phyloP scores from a whole-genome alignment of 2,797 vertebrate species.

The Gallinago solitaria region DNA sequence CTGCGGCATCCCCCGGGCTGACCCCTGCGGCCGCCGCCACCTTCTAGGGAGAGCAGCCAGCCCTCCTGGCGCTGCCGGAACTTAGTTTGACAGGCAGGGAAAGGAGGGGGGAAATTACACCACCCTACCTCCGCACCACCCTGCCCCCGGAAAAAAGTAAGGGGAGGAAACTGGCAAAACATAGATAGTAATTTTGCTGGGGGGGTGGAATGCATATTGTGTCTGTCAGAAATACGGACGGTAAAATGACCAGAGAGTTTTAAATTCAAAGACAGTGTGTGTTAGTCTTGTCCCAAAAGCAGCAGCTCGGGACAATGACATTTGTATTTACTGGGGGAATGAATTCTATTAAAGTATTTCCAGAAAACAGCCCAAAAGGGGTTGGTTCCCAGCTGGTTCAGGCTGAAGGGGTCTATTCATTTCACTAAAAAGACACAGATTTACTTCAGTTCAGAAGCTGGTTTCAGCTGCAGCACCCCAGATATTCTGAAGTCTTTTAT shows the following conservation, averaged over 20 bases:
- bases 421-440: not conserved
- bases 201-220: not conserved
- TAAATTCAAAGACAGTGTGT: not conserved
- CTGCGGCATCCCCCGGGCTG: not conserved
- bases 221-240: not conserved
- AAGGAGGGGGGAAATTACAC: not conserved
- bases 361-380: not conserved
- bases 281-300: not conserved
- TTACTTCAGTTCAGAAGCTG: not conserved
- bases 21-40: not conserved
- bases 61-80: not conserved
- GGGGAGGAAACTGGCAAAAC: not conserved
- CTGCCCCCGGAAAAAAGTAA: fast-evolving
- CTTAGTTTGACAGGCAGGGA: not conserved
- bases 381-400: not conserved
- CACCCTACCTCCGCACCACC: too few relatives aligned
- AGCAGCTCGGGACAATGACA: not conserved
- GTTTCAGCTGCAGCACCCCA: not conserved
- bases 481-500: not conserved
- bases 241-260: not conserved
- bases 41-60: not conserved
- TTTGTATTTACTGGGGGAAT: not conserved
- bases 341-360: not conserved
- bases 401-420: not conserved
- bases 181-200: not conserved